Evolutionary conservation across 2,888 invertebrate genomes (phyloP).

Genomic region (Brenthis hecate): DNA sequence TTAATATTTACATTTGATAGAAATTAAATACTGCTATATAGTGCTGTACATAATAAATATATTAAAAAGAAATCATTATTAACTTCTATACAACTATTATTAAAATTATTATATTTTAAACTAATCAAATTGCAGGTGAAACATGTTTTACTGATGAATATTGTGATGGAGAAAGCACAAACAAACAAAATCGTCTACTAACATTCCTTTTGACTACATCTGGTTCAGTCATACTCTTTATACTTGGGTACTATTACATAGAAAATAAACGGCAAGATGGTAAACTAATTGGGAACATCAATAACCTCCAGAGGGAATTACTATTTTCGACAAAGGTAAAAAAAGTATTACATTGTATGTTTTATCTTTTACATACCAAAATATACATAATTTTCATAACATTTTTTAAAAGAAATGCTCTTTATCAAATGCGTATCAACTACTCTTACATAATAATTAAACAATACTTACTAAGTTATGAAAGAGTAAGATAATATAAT

Average conservation of each 20-base stretch:
- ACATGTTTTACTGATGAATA: slow-evolving; percentile 69
- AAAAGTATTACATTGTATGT: slow-evolving; percentile 8
- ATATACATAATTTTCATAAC: no score
- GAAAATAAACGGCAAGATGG: slow-evolving; percentile 88
- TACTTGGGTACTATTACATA: slow-evolving; percentile 89
- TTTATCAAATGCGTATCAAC: no score
- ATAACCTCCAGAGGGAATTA: slow-evolving; percentile 75
- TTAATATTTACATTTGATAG: no score
- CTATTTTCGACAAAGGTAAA: slow-evolving; percentile 79
- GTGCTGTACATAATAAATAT: no score
- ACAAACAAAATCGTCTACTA: slow-evolving; percentile 72
- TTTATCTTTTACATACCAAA: neutral
- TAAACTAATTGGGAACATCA: slow-evolving; percentile 85
- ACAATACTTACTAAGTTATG: neutral
- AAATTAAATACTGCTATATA: no score
- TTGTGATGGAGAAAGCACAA: slow-evolving; percentile 64
- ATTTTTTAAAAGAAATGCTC: no score
- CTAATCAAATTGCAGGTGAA: slow-evolving; percentile 54
- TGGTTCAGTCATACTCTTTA: slow-evolving; percentile 87
- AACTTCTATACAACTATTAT: no score
- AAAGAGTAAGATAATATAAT: neutral
- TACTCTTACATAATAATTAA: neutral
- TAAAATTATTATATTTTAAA: neutral
- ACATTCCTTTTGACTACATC: slow-evolving; percentile 86
- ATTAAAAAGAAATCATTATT: no score